phyloP scores from a whole-genome alignment of 2,797 vertebrate species.

The Acanthiza pusilla region DNA sequence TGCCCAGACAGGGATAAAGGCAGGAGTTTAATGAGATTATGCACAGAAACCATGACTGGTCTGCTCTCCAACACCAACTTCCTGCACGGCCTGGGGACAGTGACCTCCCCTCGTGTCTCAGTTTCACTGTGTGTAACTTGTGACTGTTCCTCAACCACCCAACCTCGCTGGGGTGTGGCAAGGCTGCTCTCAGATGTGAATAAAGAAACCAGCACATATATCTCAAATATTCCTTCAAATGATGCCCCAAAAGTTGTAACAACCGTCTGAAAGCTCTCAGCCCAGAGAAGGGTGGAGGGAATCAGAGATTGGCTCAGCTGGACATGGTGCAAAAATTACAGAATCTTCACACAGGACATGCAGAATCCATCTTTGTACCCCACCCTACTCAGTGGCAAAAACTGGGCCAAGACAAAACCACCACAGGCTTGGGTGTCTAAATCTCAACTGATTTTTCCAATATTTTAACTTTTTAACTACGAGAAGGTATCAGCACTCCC shows the following conservation, averaged over 20 bases:
- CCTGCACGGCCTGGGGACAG: not conserved
- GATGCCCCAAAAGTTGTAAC: fast-evolving
- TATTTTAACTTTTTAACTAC: not conserved
- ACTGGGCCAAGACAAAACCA: too few species aligned
- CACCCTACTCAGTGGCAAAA: too few species aligned
- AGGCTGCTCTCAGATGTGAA: not conserved
- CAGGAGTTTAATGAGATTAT: not conserved
- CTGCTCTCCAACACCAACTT: not conserved
- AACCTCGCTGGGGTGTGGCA: not conserved
- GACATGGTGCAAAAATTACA: too few species aligned
- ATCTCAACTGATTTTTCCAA: not conserved
- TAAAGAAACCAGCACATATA: not conserved
- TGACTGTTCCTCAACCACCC: not conserved
- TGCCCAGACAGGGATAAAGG: not conserved
- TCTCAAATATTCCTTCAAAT: not conserved
- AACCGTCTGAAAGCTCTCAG: not conserved
- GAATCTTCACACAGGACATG: too few species aligned
- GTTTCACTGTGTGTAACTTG: not conserved
- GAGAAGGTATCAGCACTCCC: not conserved
- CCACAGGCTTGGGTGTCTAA: not conserved
- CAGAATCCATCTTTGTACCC: too few species aligned
- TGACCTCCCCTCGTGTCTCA: not conserved
- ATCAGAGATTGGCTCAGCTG: too few species aligned
- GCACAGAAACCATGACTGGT: not conserved
- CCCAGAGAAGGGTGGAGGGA: not conserved